These are phyloP conservation scores for Ormyrus nitidulus DNA, from an alignment of 2,888 invertebrate species.

Conservation along the genomic window DNA sequence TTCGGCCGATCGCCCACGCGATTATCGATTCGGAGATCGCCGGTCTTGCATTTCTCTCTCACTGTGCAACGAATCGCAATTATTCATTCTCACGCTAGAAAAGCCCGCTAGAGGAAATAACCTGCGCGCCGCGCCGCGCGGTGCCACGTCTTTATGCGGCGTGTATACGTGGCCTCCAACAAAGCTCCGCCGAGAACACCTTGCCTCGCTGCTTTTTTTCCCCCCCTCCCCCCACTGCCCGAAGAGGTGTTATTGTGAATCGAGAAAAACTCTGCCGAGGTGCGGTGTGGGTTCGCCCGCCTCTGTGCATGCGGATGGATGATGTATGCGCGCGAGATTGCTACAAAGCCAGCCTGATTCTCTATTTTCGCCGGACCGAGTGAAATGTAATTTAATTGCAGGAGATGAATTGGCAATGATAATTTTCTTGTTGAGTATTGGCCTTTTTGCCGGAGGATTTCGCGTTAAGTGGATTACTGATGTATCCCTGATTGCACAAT, in stretches of 20 bases:
- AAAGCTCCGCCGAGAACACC: not conserved
- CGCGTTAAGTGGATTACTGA: too few relatives aligned
- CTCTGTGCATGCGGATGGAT: not conserved
- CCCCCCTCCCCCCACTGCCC: too few relatives aligned
- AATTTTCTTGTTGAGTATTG: constrained; percentile 26
- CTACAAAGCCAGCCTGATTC: too few relatives aligned
- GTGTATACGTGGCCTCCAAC: not conserved
- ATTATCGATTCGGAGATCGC: constrained; percentile 58
- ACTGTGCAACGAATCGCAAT: constrained; percentile 48
- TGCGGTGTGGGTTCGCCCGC: too few relatives aligned
- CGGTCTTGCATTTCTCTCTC: constrained; percentile 45
- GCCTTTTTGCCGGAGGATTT: not conserved
- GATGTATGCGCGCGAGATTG: not conserved
- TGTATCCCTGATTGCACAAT: too few relatives aligned
- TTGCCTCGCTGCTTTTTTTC: too few relatives aligned
- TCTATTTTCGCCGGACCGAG: not conserved
- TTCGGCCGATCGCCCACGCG: constrained; percentile 57
- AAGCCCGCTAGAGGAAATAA: constrained; percentile 39
- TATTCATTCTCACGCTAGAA: constrained; percentile 57
- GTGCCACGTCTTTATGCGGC: not conserved
- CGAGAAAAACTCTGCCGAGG: too few relatives aligned
- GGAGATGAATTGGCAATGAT: constrained; percentile 17
- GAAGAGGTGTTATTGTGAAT: too few relatives aligned
- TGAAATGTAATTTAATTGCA: constrained; percentile 13
- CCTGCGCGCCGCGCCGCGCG: not conserved